Evolutionary conservation across 1,140 invertebrate genomes (phyloP).

Genomic region (Zaprionus nigranus): DNA sequence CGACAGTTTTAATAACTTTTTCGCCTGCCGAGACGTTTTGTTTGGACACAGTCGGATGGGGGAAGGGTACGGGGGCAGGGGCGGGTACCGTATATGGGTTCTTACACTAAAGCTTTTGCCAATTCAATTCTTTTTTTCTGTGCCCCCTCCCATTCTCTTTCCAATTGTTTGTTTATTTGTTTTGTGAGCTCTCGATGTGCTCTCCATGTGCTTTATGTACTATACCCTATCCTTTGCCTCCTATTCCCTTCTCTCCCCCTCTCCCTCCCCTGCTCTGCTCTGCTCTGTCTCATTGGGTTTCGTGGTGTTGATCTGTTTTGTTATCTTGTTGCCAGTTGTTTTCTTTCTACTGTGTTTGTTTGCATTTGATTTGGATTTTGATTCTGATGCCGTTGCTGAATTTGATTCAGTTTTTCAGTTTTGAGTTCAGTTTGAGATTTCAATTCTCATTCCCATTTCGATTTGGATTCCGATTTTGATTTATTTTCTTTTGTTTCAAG

Average conservation of each 20-base stretch:
- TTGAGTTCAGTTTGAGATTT: neutral
- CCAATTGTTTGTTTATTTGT: conserved; percentile 17
- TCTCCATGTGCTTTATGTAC: conserved; percentile 10
- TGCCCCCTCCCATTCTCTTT: neutral
- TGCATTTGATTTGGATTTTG: conserved; percentile 27
- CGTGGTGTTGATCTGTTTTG: conserved; percentile 30
- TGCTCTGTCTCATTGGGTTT: neutral
- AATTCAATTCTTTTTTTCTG: conserved; percentile 22
- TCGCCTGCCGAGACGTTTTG: conserved; percentile 55
- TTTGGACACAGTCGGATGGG: conserved; percentile 47
- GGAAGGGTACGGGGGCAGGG: neutral
- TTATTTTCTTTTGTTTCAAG: conserved; percentile 24
- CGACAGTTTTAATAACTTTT: conserved; percentile 80
- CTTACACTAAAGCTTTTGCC: conserved; percentile 13
- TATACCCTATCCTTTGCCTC: neutral
- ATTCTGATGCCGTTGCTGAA: conserved; percentile 15
- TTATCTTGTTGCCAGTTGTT: conserved; percentile 21
- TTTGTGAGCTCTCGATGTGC: conserved; percentile 22
- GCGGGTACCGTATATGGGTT: neutral
- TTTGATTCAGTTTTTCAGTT: conserved; percentile 2
- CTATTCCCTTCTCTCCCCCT: too few species aligned
- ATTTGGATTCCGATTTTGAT: conserved; percentile 16
- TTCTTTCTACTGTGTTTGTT: conserved; percentile 7
- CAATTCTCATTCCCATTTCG: conserved; percentile 1
- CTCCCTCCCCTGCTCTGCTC: neutral